A percentile compares a stretch with the other conserved stretches of the same genome.
These are phyloP conservation scores for Cosmia pyralina DNA, from an alignment of 2,888 invertebrate genomes.

Conservation along the genomic window DNA sequence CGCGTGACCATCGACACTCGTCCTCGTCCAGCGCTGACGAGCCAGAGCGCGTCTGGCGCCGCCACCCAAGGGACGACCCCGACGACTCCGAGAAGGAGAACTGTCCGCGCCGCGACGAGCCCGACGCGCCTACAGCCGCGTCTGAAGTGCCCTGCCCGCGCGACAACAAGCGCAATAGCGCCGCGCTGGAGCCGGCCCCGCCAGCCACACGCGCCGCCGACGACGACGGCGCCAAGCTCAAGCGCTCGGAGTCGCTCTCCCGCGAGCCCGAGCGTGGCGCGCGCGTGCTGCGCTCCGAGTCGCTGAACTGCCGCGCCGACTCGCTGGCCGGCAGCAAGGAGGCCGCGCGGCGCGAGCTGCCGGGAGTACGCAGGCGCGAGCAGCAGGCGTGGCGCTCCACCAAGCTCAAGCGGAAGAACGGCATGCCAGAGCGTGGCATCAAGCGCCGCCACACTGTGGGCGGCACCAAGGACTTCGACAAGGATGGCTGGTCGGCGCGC, in stretches of 20 bases:
- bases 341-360: slow-evolving; percentile 68
- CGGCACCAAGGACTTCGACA: slow-evolving; percentile 95
- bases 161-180: slow-evolving; percentile 51
- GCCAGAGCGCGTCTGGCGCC: slow-evolving; percentile 69
- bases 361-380: slow-evolving; percentile 92
- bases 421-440: slow-evolving; percentile 95
- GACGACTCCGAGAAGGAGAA: slow-evolving; percentile 87
- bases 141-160: slow-evolving; percentile 32
- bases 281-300: slow-evolving; percentile 54
- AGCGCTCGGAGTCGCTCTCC: slow-evolving; percentile 91
- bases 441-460: slow-evolving; percentile 98
- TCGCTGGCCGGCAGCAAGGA: slow-evolving; percentile 72
- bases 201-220: slow-evolving; percentile 30
- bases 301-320: slow-evolving; percentile 61
- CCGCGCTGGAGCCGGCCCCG: slow-evolving; percentile 50
- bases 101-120: slow-evolving; percentile 70
- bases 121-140: slow-evolving; percentile 69
- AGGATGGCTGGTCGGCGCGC: slow-evolving; percentile 91
- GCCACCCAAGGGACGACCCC: slow-evolving; percentile 70
- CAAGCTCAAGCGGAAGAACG: slow-evolving; percentile 93
- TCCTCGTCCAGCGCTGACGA: slow-evolving; percentile 80
- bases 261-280: slow-evolving; percentile 84
- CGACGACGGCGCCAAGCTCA: slow-evolving; percentile 77
- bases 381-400: slow-evolving; percentile 88
- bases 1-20: slow-evolving; percentile 83